phyloP scores from a whole-genome alignment of 2,888 invertebrate genomes.

The Eupeodes luniger region DNA sequence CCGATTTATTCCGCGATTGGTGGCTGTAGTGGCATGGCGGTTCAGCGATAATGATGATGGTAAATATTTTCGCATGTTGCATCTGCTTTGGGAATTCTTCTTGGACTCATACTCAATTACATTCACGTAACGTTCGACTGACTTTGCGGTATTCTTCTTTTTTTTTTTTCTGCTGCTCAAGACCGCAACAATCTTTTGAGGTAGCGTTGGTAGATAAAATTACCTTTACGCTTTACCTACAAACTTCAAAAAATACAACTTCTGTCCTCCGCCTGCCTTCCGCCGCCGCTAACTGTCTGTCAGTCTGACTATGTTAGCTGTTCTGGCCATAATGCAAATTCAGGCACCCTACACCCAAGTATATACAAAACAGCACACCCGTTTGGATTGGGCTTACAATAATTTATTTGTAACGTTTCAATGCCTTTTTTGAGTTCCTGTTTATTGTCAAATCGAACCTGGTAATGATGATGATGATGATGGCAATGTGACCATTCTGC shows the following conservation, averaged over 20 bases:
- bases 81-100: slow-evolving; percentile 2
- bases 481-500: slow-evolving; percentile 44
- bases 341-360: slow-evolving; percentile 16
- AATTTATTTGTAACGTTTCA: slow-evolving; percentile 26
- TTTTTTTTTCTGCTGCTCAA: background rate
- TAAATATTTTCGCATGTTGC: slow-evolving; percentile 15
- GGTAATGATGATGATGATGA: background rate
- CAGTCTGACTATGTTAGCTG: slow-evolving; percentile 7
- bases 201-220: slow-evolving; percentile 21
- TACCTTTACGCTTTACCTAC: background rate
- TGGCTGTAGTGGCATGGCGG: too few relatives aligned
- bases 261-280: slow-evolving; percentile 35
- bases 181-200: slow-evolving; percentile 47
- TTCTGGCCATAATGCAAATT: background rate
- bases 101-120: slow-evolving; percentile 49
- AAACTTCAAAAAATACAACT: background rate
- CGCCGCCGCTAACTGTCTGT: background rate
- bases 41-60: background rate
- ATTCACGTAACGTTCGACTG: slow-evolving; percentile 52
- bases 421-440: slow-evolving; percentile 33
- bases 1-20: background rate
- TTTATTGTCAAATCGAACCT: slow-evolving; percentile 28
- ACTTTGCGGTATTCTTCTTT: slow-evolving; percentile 52
- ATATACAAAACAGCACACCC: slow-evolving; percentile 23
- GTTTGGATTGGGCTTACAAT: slow-evolving; percentile 21